Conservation (phyloP, 2,113 vertebrate genomes). For the Mirza zaza region DNA sequence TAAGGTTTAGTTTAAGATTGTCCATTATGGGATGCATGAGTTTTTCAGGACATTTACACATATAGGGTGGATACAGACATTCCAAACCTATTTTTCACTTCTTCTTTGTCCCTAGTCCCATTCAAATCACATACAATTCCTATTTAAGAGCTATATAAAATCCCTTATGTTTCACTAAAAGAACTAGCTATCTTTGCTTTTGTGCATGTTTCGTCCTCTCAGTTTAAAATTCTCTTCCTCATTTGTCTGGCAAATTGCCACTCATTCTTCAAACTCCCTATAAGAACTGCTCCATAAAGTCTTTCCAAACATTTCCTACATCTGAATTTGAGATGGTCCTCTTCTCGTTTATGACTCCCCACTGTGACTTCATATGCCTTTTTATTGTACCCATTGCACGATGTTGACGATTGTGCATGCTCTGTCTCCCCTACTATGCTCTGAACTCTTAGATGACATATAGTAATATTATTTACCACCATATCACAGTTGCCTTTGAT, state of each 20-base stretch:
- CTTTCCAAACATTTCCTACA: not conserved
- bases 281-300: not conserved
- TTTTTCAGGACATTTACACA: not conserved
- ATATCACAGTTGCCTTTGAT: not conserved
- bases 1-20: not conserved
- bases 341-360: not conserved
- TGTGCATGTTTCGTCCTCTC: not conserved
- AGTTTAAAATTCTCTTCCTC: not conserved
- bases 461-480: not conserved
- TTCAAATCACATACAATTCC: not conserved
- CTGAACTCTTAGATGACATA: not conserved
- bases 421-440: not conserved
- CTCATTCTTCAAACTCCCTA: not conserved
- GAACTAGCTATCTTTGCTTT: not conserved
- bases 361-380: not conserved
- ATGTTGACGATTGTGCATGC: not conserved
- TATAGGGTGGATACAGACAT: accelerated
- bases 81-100: not conserved
- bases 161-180: not conserved
- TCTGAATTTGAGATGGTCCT: not conserved
- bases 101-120: not conserved
- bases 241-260: not conserved
- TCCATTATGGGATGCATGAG: not conserved
- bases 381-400: not conserved
- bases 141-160: not conserved